Evolutionary conservation across 2,888 invertebrate genomes (phyloP).

Genomic region (Phania funesta): DNA sequence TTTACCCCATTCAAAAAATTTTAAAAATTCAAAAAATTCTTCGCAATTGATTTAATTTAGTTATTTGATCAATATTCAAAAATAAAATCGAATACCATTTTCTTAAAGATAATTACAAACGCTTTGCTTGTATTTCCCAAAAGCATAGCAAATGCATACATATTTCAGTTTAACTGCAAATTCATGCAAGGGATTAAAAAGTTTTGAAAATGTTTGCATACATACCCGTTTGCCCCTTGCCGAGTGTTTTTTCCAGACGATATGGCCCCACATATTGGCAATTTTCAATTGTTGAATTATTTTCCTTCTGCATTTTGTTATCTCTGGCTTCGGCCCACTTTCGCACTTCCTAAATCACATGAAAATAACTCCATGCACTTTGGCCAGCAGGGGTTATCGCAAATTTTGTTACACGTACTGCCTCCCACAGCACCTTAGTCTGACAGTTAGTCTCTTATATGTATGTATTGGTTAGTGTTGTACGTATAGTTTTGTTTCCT

Average conservation of each 20-base stretch:
- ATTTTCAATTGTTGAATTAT: constrained; percentile 83
- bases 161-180: background rate
- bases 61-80: too few species aligned
- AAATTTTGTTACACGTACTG: constrained; percentile 23
- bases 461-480: background rate
- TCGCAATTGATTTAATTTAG: too few species aligned
- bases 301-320: constrained; percentile 81
- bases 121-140: background rate
- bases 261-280: constrained; percentile 99
- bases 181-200: background rate
- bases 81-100: background rate
- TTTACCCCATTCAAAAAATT: too few species aligned
- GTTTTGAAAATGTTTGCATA: constrained; percentile 35
- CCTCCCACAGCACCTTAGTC: background rate
- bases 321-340: constrained; percentile 57
- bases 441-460: constrained; percentile 6
- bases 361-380: constrained; percentile 62
- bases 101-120: background rate
- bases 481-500: constrained; percentile 14
- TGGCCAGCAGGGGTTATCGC: constrained; percentile 36
- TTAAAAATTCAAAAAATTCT: too few species aligned
- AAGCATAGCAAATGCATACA: too few species aligned
- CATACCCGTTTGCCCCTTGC: constrained; percentile 99
- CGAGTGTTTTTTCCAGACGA: constrained; percentile 98
- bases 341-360: constrained; percentile 63